Base-by-base conservation (phyloP, 2,113 vertebrate genomes). In the Dipodomys stephensi region DNA sequence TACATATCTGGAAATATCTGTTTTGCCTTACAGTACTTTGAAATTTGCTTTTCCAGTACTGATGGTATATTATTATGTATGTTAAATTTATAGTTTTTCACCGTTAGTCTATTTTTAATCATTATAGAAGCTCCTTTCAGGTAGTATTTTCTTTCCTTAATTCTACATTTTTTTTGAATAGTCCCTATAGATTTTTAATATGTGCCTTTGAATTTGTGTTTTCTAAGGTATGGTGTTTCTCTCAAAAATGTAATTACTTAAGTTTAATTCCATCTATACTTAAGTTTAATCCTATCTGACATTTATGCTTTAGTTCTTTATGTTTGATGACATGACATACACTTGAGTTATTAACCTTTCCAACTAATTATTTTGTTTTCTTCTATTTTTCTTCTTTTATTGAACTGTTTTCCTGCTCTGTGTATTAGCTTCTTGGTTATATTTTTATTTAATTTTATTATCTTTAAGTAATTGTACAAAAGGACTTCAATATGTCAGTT, bases 81-180 rank as follows among this genome's bases (percentile, higher is more conserved):
- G 72, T 35, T 57, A 91, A 71, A 92, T 44, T 69, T 81, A 84
- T 18, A 85, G 76, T 27, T 62, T 4, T 82, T 80, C 57, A 81
- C 49, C 81, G 74, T 87, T 27, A 28, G 3, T 69, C 4, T 18
- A 20, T 69, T 16, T 3, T 81, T 91, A 64, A 30, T n/a, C 68
- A 69, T 23, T 62, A 77, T 76, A 25, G 35, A 88, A 84, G 80
- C 7, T 95, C 39, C 44, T 53, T 32, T 83, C 93, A 64, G 92
- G 27, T 1, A 77, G 76, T 1, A 68, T 25, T 44, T 84, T 91
- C 25, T 83, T 88, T 25, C 22, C 28, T 92, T 76, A 88, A 85
- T 88, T 65, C 10, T 23, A 81, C 30, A 78, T 76, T 87, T 74
- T 92, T 49, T 49, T 35, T 57, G 46, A 87, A 80, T 91, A 90